A percentile compares a stretch with the other conserved stretches of the same genome.
phyloP scores from a whole-genome alignment of 2,113 vertebrate species.

The Rhodinocichla rosea region DNA sequence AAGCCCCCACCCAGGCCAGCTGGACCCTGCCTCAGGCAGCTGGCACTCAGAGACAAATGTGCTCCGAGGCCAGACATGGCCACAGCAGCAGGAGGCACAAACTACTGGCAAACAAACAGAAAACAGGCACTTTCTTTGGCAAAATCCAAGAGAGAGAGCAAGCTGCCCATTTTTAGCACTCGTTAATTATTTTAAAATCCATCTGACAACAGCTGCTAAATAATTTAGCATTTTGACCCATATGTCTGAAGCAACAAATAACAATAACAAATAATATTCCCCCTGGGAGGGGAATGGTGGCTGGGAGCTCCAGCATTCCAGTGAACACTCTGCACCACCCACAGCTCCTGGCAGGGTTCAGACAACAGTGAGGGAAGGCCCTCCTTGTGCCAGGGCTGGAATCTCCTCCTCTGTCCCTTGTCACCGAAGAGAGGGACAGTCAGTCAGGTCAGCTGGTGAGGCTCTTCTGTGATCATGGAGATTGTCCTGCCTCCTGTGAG shows the following conservation, averaged over 20 bases:
- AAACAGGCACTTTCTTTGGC: not conserved
- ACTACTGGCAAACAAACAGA: not conserved
- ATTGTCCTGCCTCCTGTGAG: not conserved
- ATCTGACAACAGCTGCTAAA: conserved; percentile 17
- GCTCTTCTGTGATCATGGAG: not conserved
- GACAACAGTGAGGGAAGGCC: fast-evolving
- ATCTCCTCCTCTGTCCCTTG: not conserved
- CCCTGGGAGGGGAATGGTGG: not conserved
- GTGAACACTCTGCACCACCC: fast-evolving
- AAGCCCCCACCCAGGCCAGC: not conserved
- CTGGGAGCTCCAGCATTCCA: not conserved
- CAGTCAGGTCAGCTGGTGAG: not conserved
- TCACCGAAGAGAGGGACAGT: fast-evolving
- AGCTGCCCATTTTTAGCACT: not conserved
- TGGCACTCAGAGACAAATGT: fast-evolving
- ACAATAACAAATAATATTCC: not conserved
- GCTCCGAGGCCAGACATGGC: fast-evolving
- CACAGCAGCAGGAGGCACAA: not conserved
- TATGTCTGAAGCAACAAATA: not conserved
- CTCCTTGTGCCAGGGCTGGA: fast-evolving
- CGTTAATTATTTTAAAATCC: conserved; percentile 34
- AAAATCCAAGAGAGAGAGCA: not conserved
- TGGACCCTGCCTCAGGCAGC: not conserved
- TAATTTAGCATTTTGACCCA: not conserved
- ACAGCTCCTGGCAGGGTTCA: not conserved